Base-by-base conservation (phyloP, 1,140 invertebrate species). In the Cyrtorhinus lividipennis region DNA sequence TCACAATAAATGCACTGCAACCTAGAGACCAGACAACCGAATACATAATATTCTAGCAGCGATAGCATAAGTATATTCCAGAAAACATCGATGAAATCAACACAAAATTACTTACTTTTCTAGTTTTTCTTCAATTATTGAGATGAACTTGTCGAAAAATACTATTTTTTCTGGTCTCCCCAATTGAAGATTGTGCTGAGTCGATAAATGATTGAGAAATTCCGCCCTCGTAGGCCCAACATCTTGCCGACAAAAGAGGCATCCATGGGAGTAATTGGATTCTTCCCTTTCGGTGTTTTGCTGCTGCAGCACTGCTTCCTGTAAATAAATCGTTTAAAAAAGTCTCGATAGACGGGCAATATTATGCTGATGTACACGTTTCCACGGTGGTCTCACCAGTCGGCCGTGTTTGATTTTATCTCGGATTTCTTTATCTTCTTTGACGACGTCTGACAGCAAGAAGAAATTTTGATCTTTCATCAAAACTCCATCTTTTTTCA, bases 131-230 rank as follows among this genome's bases (percentile, higher is more conserved):
- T 85, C 74, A 58, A 86, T 73, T 66, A 76, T 73, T 68, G 87
- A 79, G 1, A 95, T 75, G 24, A 93, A 75, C 69, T 92, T 81
- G 73, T 90, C 85, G 24, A 90, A 80, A 69, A 86, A 92, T 20
- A 92, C 88, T 48, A 95, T 75, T 74, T 95, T 95, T 68, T 95
- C 88, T 1, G 90, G 83, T 71, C 87, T 87, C 1, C 92, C 92
- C 46, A 96, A 77, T 69, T 88, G 84, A 64, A 95, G 83, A 71
- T 91, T 90, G 68, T 96, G 93, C 69, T 90, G 84, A 62, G 81
- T 76, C 63, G 82, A 83, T 63, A 96, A 77, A 76, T 96, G 92
- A 63, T 85, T 81, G 24, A 96, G 73, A 69, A 90, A 86, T 46
- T 76, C 77, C 10, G 79, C 75, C 67, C 89, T 77, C 18, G 80